Conservation (phyloP, 1,140 invertebrate genomes). For the Meloidogyne chitwoodi region DNA sequence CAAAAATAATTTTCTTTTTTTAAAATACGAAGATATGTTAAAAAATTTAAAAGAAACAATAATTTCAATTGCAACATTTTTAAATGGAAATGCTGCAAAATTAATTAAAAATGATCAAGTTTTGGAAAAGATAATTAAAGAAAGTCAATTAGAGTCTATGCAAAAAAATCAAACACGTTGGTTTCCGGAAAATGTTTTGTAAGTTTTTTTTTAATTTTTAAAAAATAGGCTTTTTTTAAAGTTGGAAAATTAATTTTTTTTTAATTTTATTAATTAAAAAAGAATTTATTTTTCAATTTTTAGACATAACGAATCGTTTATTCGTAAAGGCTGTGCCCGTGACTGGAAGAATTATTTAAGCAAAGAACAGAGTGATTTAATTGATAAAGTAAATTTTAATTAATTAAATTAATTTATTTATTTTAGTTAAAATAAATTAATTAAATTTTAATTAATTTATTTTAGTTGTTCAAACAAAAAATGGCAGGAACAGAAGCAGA, state of each 20-base stretch:
- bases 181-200: conserved; percentile 51
- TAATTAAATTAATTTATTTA: not conserved
- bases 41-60: conserved; percentile 41
- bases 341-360: conserved; percentile 63
- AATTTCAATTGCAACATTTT: conserved; percentile 52
- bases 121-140: conserved; percentile 43
- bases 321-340: conserved; percentile 60
- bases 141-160: conserved; percentile 54
- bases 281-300: not conserved
- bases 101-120: conserved; percentile 36
- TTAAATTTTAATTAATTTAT: not conserved
- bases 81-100: conserved; percentile 49
- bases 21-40: conserved; percentile 59
- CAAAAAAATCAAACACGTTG: conserved; percentile 53
- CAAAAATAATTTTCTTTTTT: conserved; percentile 58
- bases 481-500: conserved; percentile 49
- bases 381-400: conserved; percentile 47
- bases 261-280: too few species aligned
- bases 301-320: conserved; percentile 45
- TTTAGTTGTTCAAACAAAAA: conserved; percentile 23
- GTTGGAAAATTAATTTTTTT: too few species aligned
- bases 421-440: not conserved
- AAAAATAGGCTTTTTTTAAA: not conserved
- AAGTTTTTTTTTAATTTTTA: conserved; percentile 42
- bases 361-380: conserved; percentile 58